A percentile compares a stretch with the other conserved stretches of the same genome.
phyloP scores from a whole-genome alignment of 2,797 vertebrate species.

The Calcarius lapponicus region DNA sequence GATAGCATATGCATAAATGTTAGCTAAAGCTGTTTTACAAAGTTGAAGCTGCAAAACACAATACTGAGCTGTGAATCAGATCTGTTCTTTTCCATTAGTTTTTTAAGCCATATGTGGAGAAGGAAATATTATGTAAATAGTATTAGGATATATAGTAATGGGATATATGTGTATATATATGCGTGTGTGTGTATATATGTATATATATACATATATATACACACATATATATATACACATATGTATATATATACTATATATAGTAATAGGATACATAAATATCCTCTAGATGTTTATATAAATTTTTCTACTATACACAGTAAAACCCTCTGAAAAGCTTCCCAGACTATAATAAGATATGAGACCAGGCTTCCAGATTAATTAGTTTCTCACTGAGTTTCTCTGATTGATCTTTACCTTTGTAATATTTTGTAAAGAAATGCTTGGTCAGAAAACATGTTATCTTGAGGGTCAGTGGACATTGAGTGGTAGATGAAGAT shows the following conservation, averaged over 20 bases:
- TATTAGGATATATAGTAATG: too few species aligned
- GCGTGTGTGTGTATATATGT: too few species aligned
- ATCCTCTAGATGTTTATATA: not conserved
- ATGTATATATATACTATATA: too few species aligned
- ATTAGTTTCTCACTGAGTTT: not conserved
- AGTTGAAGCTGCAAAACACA: not conserved
- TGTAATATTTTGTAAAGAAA: not conserved
- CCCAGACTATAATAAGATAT: not conserved
- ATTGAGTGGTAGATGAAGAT: not conserved
- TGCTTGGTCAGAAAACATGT: not conserved
- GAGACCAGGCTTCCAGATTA: not conserved
- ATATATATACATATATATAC: too few species aligned
- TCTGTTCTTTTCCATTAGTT: not conserved
- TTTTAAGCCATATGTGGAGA: not conserved
- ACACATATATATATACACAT: too few species aligned
- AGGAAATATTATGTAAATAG: not conserved
- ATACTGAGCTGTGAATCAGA: not conserved
- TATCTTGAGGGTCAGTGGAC: not conserved
- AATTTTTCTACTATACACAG: not conserved
- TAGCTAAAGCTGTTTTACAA: not conserved
- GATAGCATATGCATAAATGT: not conserved
- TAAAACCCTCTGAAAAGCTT: not conserved
- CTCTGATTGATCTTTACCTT: not conserved
- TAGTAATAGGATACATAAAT: too few species aligned
- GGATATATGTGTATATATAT: too few species aligned